phyloP scores from a whole-genome alignment of 2,113 vertebrate species.

The Diglossa brunneiventris region DNA sequence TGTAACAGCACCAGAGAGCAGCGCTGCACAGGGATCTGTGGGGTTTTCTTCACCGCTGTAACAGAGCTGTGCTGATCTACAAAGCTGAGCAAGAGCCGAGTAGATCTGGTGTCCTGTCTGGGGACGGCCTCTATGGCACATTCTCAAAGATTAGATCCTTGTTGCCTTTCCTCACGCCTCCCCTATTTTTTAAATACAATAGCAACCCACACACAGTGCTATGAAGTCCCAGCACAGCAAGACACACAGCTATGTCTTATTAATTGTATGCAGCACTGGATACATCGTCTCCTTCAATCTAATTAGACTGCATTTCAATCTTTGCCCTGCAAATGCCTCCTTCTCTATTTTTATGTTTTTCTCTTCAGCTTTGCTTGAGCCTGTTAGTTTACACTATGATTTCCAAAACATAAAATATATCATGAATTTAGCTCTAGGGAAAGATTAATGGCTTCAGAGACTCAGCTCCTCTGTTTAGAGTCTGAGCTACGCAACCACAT shows the following conservation, averaged over 20 bases:
- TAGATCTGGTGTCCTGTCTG: background rate
- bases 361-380: background rate
- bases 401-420: background rate
- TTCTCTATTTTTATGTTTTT: background rate
- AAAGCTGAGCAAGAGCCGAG: accelerated
- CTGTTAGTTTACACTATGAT: background rate
- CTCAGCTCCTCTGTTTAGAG: background rate
- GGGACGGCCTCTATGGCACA: accelerated
- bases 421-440: background rate
- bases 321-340: background rate
- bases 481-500: background rate
- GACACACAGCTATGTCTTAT: background rate
- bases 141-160: background rate
- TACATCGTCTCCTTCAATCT: background rate
- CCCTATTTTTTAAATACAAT: background rate
- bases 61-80: background rate
- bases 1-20: background rate
- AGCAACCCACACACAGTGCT: background rate
- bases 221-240: background rate
- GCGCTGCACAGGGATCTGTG: background rate
- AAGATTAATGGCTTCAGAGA: background rate
- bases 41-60: background rate
- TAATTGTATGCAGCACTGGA: background rate
- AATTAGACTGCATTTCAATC: background rate
- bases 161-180: accelerated